A percentile compares a stretch with the other conserved stretches of the same genome.
phyloP scores from a whole-genome alignment of 1,140 invertebrate species.

The Lasaia peninsularis region DNA sequence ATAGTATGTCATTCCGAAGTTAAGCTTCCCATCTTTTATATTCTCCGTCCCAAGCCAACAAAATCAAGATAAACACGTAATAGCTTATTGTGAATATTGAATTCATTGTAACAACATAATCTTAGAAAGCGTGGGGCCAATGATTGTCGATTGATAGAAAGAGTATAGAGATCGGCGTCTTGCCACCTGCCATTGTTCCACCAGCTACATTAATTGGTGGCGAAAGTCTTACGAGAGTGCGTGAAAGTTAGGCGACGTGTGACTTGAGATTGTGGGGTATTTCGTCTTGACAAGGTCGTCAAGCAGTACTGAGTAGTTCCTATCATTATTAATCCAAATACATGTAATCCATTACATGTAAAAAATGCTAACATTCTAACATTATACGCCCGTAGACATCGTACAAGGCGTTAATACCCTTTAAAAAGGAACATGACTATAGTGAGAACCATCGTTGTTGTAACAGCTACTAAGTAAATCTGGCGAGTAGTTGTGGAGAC shows the following conservation, averaged over 20 bases:
- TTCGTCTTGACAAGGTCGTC: constrained; percentile 31
- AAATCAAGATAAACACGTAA: constrained; percentile 20
- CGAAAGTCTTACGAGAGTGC: constrained; percentile 47
- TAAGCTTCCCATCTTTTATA: too few relatives aligned
- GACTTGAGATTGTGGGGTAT: neutral
- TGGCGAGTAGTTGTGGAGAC: too few relatives aligned
- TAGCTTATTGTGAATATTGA: constrained; percentile 32
- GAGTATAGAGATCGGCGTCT: constrained; percentile 48
- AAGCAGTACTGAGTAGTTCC: neutral
- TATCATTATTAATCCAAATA: too few relatives aligned
- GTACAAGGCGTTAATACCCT: too few relatives aligned
- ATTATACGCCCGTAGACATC: too few relatives aligned
- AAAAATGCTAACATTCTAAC: too few relatives aligned
- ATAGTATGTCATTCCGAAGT: too few relatives aligned
- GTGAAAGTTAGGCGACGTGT: constrained; percentile 43
- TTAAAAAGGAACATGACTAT: too few relatives aligned
- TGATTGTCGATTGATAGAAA: constrained; percentile 63
- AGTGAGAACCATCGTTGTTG: too few relatives aligned
- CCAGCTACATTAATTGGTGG: constrained; percentile 57
- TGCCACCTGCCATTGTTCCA: constrained; percentile 56
- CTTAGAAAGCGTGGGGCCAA: constrained; percentile 60
- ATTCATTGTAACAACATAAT: constrained; percentile 37
- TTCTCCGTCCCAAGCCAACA: too few relatives aligned
- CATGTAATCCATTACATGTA: too few relatives aligned
- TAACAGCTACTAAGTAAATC: too few relatives aligned